Evolutionary conservation across 2,888 invertebrate genomes (phyloP).

Genomic region (Antitype chi): DNA sequence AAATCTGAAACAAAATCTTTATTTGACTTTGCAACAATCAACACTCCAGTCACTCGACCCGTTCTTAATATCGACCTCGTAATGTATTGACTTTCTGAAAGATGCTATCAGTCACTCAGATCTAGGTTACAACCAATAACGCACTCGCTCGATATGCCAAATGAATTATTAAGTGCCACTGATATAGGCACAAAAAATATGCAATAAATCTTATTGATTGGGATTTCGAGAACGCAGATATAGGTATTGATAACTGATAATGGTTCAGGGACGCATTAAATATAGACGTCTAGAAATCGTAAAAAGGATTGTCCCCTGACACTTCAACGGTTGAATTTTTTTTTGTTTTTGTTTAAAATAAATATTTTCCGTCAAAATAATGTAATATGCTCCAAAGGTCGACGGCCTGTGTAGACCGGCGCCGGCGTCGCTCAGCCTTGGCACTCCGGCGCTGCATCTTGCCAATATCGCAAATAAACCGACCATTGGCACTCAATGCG

Average conservation of each 20-base stretch:
- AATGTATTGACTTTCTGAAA: slow-evolving; percentile 73
- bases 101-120: slow-evolving; percentile 77
- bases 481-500: slow-evolving; percentile 85
- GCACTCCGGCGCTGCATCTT: slow-evolving; percentile 78
- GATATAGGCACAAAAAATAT: slow-evolving; percentile 56
- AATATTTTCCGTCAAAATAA: slow-evolving; percentile 36
- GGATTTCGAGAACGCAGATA: slow-evolving; percentile 56
- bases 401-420: slow-evolving; percentile 80
- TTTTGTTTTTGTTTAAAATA: slow-evolving; percentile 8
- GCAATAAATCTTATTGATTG: slow-evolving; percentile 58
- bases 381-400: slow-evolving; percentile 77
- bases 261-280: not conserved
- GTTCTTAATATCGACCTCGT: slow-evolving; percentile 66
- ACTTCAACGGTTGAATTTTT: slow-evolving; percentile 3
- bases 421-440: slow-evolving; percentile 85
- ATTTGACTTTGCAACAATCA: slow-evolving; percentile 62
- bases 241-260: slow-evolving; percentile 47
- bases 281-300: not conserved
- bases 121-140: slow-evolving; percentile 78
- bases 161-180: slow-evolving; percentile 70
- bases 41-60: slow-evolving; percentile 57
- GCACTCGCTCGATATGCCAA: slow-evolving; percentile 70
- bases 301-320: not conserved
- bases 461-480: slow-evolving; percentile 90
- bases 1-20: slow-evolving; percentile 91